A percentile compares a stretch with the other conserved stretches of the same genome.
phyloP scores from a whole-genome alignment of 2,888 invertebrate genomes.

The Brachypalpus laphriformis region DNA sequence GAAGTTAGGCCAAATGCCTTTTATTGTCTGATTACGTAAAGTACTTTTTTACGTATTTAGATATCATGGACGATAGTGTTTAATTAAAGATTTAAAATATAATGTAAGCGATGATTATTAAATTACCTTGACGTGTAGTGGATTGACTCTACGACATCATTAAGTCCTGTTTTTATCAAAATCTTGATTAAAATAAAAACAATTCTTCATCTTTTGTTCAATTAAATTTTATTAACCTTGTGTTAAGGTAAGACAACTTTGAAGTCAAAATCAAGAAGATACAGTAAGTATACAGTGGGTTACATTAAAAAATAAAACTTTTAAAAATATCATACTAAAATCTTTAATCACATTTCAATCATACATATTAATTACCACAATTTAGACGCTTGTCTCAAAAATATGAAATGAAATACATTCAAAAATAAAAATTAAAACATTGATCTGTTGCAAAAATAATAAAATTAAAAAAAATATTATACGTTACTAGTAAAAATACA shows the following conservation, averaged over 20 bases:
- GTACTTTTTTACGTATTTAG: too few species aligned
- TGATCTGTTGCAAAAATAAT: neutral
- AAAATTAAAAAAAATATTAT: neutral
- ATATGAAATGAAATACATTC: neutral
- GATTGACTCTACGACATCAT: too few species aligned
- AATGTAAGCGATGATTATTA: too few species aligned
- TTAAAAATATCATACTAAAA: slow-evolving; percentile 5
- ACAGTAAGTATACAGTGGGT: slow-evolving; percentile 8
- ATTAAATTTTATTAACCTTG: slow-evolving; percentile 39
- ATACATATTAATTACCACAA: neutral
- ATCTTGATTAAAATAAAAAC: too few species aligned
- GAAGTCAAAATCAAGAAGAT: slow-evolving; percentile 23
- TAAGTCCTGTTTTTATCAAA: too few species aligned
- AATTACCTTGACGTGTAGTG: too few species aligned
- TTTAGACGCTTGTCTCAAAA: neutral
- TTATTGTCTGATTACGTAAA: too few species aligned
- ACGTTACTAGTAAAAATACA: slow-evolving; percentile 7
- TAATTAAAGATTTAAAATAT: too few species aligned
- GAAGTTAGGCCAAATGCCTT: too few species aligned
- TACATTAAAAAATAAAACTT: slow-evolving; percentile 20
- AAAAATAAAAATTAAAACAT: neutral
- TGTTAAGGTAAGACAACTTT: slow-evolving; percentile 26
- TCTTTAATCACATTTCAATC: neutral
- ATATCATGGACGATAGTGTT: too few species aligned
- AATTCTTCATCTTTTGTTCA: neutral